These are phyloP conservation scores for Caenorhabditis panamensis DNA, from an alignment of 2,888 invertebrate genomes.

Conservation along the genomic window DNA sequence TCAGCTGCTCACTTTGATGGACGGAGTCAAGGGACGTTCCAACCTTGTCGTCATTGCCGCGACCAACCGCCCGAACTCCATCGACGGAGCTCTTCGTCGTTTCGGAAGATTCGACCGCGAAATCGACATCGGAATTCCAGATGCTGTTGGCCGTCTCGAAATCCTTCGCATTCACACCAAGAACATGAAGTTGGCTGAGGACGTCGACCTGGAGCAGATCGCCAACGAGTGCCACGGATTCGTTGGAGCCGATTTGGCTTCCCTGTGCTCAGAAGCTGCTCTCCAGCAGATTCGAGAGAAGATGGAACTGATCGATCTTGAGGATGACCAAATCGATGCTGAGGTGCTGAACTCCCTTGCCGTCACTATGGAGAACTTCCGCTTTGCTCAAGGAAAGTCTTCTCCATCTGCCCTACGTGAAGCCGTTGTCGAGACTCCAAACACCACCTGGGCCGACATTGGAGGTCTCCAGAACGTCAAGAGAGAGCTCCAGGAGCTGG, in stretches of 20 bases:
- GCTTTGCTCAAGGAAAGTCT: constrained; percentile 98
- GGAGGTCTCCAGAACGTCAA: constrained; percentile 92
- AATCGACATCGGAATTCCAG: constrained; percentile 99
- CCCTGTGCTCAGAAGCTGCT: constrained; percentile 98
- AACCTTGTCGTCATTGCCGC: constrained; percentile 99
- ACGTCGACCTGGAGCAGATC: constrained; percentile 98
- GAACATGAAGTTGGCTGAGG: constrained; percentile 99
- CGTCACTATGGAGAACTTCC: constrained; percentile 86
- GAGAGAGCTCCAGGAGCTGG: constrained; percentile 95
- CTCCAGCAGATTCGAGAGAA: constrained; percentile 99
- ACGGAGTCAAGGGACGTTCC: constrained; percentile 90
- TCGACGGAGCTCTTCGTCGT: constrained; percentile 96
- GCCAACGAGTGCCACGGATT: constrained; percentile 99
- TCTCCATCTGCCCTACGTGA: constrained; percentile 98
- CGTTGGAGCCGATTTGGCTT: constrained; percentile 98
- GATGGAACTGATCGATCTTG: constrained; percentile 99
- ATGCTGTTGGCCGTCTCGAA: constrained; percentile 97
- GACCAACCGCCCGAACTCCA: constrained; percentile 98
- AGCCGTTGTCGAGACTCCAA: constrained; percentile 99
- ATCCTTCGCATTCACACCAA: constrained; percentile 98
- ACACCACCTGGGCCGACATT: constrained; percentile 96
- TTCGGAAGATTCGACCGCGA: constrained; percentile 96
- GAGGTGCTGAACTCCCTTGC: constrained; percentile 97
- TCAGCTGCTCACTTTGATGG: constrained; percentile 98
- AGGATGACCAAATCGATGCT: constrained; percentile 99